Conservation (phyloP, 2,797 vertebrate genomes). For the Crypturellus tataupa region DNA sequence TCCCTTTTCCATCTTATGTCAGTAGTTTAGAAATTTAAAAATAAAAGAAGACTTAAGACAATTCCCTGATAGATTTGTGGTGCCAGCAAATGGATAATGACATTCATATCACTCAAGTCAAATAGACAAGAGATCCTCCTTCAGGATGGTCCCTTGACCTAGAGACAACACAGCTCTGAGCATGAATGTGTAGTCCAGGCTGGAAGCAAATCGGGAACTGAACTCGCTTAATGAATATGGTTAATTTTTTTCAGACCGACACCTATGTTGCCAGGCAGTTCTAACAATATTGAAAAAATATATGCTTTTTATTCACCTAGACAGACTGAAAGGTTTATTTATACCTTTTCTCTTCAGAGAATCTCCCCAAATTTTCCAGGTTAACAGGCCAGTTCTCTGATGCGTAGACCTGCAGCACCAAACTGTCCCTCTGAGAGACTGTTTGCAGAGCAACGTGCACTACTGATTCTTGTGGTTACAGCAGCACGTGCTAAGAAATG, state of each 20-base stretch:
- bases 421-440: background rate
- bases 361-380: background rate
- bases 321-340: background rate
- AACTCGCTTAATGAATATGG: background rate
- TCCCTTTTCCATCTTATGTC: background rate
- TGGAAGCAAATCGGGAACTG: background rate
- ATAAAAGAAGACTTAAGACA: background rate
- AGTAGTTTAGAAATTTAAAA: background rate
- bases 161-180: background rate
- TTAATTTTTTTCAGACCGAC: background rate
- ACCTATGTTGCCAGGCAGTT: background rate
- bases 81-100: background rate
- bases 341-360: background rate
- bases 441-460: background rate
- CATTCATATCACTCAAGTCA: background rate
- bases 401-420: background rate
- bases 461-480: background rate
- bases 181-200: background rate
- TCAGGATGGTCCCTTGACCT: background rate
- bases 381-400: background rate
- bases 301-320: background rate
- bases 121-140: background rate
- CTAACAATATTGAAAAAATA: background rate
- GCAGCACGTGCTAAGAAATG: background rate
- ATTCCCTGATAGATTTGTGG: background rate